phyloP scores from a whole-genome alignment of 2,888 invertebrate genomes.

The Podabrus alpinus region DNA sequence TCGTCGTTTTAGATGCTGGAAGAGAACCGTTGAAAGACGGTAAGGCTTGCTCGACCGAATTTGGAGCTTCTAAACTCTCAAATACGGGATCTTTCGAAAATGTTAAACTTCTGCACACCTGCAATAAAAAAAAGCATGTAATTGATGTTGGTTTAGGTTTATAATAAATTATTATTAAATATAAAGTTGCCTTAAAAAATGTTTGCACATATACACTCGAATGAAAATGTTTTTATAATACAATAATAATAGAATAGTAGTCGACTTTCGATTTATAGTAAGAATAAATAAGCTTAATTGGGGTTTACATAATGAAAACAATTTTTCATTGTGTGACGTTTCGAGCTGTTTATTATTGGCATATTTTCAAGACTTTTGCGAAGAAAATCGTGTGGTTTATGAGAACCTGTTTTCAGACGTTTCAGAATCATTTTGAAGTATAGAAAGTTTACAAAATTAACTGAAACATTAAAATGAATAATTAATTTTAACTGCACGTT shows the following conservation, averaged over 20 bases:
- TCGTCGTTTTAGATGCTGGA: constrained; percentile 8
- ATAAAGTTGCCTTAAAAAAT: neutral
- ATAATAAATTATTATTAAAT: no score
- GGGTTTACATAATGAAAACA: neutral
- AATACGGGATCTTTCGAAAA: constrained; percentile 45
- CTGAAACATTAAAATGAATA: no score
- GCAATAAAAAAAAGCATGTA: constrained; percentile 29
- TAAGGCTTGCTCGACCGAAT: constrained; percentile 30
- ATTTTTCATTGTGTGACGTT: neutral
- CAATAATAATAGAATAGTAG: neutral
- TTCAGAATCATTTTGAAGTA: no score
- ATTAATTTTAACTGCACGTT: no score
- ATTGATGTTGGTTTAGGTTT: neutral
- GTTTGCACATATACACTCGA: neutral
- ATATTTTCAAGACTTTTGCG: no score
- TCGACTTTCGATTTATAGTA: neutral
- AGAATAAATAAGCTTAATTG: neutral
- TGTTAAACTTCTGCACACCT: constrained; percentile 51
- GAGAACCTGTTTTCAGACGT: no score
- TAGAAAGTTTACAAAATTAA: no score
- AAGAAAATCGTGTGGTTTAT: no score
- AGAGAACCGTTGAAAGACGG: constrained; percentile 19
- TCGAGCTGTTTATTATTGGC: no score
- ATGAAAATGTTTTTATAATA: neutral
- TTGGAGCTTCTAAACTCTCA: constrained; percentile 38